Evolutionary conservation across 2,888 invertebrate species (phyloP).

Genomic region (Leptogaster cylindrica): DNA sequence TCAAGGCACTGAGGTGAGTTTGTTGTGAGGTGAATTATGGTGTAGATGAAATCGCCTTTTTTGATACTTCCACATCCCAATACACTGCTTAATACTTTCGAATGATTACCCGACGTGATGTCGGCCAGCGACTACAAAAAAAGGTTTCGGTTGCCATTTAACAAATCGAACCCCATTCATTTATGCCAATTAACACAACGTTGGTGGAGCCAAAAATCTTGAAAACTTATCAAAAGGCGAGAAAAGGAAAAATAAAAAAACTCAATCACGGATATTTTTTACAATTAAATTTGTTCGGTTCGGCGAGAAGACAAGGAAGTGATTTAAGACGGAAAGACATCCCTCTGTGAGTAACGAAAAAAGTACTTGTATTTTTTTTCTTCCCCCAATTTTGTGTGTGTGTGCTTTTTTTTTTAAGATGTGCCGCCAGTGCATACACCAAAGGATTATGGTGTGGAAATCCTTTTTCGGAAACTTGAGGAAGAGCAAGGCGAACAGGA

Average conservation of each 20-base stretch:
- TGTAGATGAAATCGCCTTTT: constrained; percentile 4
- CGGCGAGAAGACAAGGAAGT: constrained; percentile 16
- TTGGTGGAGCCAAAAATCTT: constrained; percentile 16
- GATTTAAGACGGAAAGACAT: constrained; percentile 42
- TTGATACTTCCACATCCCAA: neutral
- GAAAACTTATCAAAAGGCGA: constrained; percentile 1
- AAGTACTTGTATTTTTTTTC: constrained; percentile 6
- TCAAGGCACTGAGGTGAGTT: constrained; percentile 88
- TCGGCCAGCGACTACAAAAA: neutral
- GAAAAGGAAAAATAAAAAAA: constrained; percentile 25
- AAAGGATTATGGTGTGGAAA: constrained; percentile 40
- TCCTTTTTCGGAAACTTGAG: constrained; percentile 22
- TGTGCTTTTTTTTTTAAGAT: constrained; percentile 36
- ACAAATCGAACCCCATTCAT: constrained; percentile 38
- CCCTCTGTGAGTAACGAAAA: constrained; percentile 23
- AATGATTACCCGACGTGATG: constrained; percentile 9
- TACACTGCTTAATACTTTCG: neutral
- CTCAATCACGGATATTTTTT: constrained; percentile 40
- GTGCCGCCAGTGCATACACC: constrained; percentile 34
- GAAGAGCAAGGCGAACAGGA: neutral
- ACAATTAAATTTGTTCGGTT: constrained; percentile 41
- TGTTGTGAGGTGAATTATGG: constrained; percentile 15
- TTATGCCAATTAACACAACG: constrained; percentile 33
- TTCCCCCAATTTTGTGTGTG: too few species aligned
- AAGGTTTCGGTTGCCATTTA: neutral